Evolutionary conservation across 92 coral and sea anemone genomes (phyloP).

Genomic region (Paragorgia papillata): DNA sequence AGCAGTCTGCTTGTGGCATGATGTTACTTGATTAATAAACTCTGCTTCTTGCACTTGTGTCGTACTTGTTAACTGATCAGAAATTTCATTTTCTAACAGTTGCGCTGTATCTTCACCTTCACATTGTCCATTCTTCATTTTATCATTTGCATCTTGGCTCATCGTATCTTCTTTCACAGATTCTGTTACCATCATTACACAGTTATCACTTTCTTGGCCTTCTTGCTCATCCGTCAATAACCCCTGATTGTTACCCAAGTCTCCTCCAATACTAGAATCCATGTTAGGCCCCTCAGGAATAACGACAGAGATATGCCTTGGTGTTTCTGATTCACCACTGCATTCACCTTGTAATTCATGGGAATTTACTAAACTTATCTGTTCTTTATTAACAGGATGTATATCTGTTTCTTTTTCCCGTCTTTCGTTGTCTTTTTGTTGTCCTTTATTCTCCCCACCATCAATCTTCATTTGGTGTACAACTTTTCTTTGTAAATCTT

Average conservation of each 20-base stretch:
- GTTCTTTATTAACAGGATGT: neutral
- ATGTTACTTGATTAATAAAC: neutral
- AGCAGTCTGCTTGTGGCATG: too few relatives aligned
- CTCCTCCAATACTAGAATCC: neutral
- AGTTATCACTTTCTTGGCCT: neutral
- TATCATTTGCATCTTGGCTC: neutral
- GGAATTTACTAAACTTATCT: neutral
- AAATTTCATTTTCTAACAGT: neutral
- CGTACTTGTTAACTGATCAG: neutral
- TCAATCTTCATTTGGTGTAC: neutral
- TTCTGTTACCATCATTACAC: neutral
- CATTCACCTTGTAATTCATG: neutral
- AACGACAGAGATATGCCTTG: too few relatives aligned
- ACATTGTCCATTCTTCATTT: neutral
- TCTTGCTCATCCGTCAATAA: neutral
- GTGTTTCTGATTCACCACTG: neutral
- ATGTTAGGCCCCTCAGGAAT: too few relatives aligned
- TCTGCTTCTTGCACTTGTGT: neutral
- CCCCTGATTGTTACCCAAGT: neutral
- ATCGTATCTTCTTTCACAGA: neutral
- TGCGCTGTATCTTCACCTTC: neutral
- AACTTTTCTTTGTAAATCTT: constrained; percentile 44
- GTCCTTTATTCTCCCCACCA: constrained; percentile 5
- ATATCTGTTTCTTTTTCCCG: neutral
- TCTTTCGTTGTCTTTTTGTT: neutral